Evolutionary conservation across 1,140 invertebrate genomes (phyloP).

Genomic region (Periplaneta americana): DNA sequence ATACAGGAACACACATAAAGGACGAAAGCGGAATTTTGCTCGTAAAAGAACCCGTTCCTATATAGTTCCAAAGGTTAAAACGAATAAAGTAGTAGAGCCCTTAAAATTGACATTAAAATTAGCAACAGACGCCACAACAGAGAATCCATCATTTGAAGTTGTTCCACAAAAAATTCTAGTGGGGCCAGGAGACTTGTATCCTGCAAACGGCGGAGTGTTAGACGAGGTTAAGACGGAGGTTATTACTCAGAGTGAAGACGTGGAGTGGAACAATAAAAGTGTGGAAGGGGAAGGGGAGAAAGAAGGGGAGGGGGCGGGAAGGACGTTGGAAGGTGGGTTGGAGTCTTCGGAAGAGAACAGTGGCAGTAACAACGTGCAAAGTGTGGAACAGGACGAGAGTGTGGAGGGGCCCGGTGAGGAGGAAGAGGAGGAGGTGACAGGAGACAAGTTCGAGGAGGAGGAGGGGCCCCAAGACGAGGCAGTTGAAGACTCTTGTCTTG

Average conservation of each 20-base stretch:
- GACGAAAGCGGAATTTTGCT: not conserved
- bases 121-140: not conserved
- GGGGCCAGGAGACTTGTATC: conserved; percentile 9
- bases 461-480: not conserved
- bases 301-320: not conserved
- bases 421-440: not conserved
- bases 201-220: not conserved
- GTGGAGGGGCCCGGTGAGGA: not conserved
- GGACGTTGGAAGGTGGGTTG: not conserved
- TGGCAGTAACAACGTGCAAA: not conserved
- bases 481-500: not conserved
- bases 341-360: not conserved
- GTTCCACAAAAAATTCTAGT: conserved; percentile 10
- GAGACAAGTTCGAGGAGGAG: not conserved
- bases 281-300: conserved; percentile 9
- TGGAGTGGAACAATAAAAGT: not conserved
- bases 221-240: conserved; percentile 4
- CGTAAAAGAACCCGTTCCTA: not conserved
- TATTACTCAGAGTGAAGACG: not conserved
- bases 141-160: not conserved
- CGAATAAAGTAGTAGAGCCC: not conserved
- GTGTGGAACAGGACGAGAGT: not conserved
- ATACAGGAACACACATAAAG: not conserved
- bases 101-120: conserved; percentile 15
- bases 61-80: not conserved